Conservation (phyloP, 2,113 vertebrate species). For the Plecturocebus donacophilus region DNA sequence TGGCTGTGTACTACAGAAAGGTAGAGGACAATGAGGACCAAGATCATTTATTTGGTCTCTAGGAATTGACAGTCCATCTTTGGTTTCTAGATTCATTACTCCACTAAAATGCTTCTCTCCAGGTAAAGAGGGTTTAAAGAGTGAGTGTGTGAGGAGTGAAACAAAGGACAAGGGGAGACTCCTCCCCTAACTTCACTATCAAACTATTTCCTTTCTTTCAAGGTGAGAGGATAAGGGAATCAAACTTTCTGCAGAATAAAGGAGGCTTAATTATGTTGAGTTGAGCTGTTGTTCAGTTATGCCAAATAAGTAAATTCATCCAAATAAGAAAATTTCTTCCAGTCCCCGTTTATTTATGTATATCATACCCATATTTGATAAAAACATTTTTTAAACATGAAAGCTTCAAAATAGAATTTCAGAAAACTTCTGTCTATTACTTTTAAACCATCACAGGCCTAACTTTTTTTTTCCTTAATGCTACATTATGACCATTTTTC, state of each 20-base stretch:
- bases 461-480: no score
- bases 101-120: neutral
- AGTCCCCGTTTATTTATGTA: neutral
- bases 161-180: neutral
- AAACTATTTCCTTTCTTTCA: neutral
- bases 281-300: neutral
- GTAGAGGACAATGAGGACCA: neutral
- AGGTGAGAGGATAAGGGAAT: conserved; percentile 13
- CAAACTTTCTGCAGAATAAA: conserved; percentile 34
- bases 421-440: neutral
- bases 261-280: neutral
- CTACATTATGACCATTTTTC: neutral
- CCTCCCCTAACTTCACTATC: neutral
- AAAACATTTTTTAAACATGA: neutral
- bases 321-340: neutral
- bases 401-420: neutral
- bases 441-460: neutral
- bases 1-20: neutral
- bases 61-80: neutral
- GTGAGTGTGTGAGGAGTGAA: neutral
- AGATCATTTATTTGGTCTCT: neutral
- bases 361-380: neutral
- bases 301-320: neutral
- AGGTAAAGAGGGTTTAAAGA: neutral
- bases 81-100: neutral